Conservation (phyloP, 64 coral and sea anemone genomes). For the Anthopleura sola region DNA sequence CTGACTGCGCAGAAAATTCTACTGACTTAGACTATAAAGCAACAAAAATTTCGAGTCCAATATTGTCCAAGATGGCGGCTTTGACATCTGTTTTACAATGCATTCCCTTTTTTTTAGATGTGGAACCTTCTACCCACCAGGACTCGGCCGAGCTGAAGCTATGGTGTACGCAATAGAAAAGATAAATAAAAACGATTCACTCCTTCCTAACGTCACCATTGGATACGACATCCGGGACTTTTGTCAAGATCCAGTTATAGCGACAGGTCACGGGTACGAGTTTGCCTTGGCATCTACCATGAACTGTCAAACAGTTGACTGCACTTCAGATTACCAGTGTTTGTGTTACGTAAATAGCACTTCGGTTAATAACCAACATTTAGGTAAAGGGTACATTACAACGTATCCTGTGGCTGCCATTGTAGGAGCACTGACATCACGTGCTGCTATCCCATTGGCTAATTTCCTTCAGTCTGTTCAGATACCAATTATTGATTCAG, state of each 20-base stretch:
- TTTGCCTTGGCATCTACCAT: constrained; percentile 17
- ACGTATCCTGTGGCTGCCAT: constrained; percentile 14
- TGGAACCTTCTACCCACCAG: constrained; percentile 11
- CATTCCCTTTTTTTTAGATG: constrained; percentile 1
- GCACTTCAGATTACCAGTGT: constrained; percentile 8
- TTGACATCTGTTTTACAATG: too few relatives aligned
- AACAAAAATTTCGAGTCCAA: too few relatives aligned
- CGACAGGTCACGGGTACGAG: constrained; percentile 25
- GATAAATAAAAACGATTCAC: constrained; percentile 17
- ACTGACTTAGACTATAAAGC: too few relatives aligned
- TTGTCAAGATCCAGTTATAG: constrained; percentile 29
- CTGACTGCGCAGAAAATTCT: too few relatives aligned
- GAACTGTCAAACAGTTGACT: constrained; percentile 8
- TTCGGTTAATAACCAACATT: background rate
- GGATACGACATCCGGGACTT: constrained; percentile 58
- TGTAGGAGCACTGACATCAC: constrained; percentile 29
- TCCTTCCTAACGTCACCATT: constrained; percentile 38
- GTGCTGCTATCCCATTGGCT: constrained; percentile 23
- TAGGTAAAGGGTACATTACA: background rate
- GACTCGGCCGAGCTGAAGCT: constrained; percentile 27
- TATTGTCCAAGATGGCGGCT: too few relatives aligned
- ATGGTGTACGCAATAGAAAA: constrained; percentile 51
- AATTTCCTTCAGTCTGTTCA: constrained; percentile 32
- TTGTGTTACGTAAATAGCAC: background rate
- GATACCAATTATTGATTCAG: constrained; percentile 29